These are phyloP conservation scores for Mesembrinibis cayennensis DNA, from an alignment of 2,113 vertebrate species.

Conservation along the genomic window DNA sequence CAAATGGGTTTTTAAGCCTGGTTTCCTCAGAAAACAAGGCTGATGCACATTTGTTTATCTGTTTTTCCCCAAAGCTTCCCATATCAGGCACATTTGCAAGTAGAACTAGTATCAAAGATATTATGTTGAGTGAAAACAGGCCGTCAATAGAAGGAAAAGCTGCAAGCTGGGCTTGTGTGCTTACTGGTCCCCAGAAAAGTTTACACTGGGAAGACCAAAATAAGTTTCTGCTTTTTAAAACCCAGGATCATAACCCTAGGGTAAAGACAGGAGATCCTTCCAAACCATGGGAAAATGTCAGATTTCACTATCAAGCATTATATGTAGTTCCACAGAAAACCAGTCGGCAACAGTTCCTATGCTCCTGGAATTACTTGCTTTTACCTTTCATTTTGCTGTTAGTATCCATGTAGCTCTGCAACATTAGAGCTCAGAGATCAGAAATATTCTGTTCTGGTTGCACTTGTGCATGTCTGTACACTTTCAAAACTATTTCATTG, in stretches of 20 bases:
- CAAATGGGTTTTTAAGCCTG: not conserved
- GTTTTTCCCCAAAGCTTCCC: conserved; percentile 4
- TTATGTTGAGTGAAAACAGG: not conserved
- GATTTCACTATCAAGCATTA: not conserved
- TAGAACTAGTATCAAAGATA: conserved; percentile 7
- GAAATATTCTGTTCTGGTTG: not conserved
- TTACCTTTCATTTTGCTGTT: not conserved
- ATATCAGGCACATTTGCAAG: conserved; percentile 5
- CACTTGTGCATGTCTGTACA: not conserved
- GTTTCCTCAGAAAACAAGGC: not conserved
- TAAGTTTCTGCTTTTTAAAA: not conserved
- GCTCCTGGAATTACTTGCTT: not conserved
- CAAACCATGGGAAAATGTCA: not conserved
- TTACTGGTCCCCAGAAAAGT: not conserved
- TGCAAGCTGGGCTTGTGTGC: not conserved
- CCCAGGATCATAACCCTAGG: not conserved
- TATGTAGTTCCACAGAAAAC: not conserved
- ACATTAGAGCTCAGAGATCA: not conserved
- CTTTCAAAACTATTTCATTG: not conserved
- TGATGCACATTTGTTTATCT: conserved; percentile 3
- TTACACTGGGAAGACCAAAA: not conserved
- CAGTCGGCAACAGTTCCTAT: rapidly evolving
- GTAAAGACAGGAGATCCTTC: not conserved
- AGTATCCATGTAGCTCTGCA: not conserved
- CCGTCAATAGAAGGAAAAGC: not conserved